Evolutionary conservation across 1,140 invertebrate species (phyloP), one percentile per base, ranked within the genome.

Genomic region (Papilio polytes): DNA sequence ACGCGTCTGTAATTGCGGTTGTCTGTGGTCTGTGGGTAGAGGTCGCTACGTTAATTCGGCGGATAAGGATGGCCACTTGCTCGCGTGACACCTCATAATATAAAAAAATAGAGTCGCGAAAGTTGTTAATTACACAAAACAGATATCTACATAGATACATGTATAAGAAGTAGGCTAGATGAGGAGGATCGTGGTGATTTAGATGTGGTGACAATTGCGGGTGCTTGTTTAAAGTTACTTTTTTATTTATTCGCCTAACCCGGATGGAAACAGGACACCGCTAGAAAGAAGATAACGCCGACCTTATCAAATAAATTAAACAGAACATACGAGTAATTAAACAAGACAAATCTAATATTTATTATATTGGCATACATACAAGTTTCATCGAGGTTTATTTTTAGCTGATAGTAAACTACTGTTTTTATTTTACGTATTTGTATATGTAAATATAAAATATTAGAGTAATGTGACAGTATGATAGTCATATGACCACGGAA

Each of bases 321-420:
- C 63, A 70, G 26, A 70, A 70, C 63, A 70, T 70, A 31, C 63
- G 63, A 70, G 26, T 70, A 36, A 70, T 66, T 66, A 66, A 70
- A 70, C 63, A 31, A 31, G 63, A 70, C 26, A 70, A 10, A 36
- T 70, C 26, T 70, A 70, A 31, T 70, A 31, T 70, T 70, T 31
- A 70, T 70, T 31, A 31, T 70, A 70, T 70, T 70, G 63, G 63
- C 26, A 7, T 31, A 70, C 59, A 63, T 63, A 63, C 59, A 70
- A 70, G 3, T 70, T 70, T 70, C 26, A 70, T 31, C 26, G 36
- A 9, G 10, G 22, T 22, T 63, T 63, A 59, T 59, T 10, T 22
- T 59, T 26, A 63, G 22, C 18, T 22, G 59, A 63, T 63, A 63
- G 63, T 70, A 70, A 63, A 63, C 59, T 63, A 13, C 3, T 63